phyloP scores from a whole-genome alignment of 2,113 vertebrate species.

The Cettia cetti region DNA sequence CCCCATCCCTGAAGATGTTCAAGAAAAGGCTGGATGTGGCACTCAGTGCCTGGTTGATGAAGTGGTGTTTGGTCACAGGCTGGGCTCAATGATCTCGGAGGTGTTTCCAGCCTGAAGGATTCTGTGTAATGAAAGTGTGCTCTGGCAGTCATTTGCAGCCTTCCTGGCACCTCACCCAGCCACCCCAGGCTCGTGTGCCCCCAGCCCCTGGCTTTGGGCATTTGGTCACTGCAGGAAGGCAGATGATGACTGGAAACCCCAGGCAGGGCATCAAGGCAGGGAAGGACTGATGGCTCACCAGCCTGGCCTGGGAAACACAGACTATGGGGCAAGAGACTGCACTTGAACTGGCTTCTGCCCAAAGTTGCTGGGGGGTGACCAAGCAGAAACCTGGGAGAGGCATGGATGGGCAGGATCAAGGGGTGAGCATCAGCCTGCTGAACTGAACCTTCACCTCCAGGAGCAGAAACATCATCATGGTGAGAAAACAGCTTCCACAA shows the following conservation, averaged over 20 bases:
- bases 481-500: background rate
- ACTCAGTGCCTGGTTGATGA: background rate
- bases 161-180: background rate
- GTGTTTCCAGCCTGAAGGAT: background rate
- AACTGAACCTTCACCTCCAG: background rate
- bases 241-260: background rate
- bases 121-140: background rate
- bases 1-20: background rate
- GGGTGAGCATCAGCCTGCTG: accelerated
- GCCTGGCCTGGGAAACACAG: background rate
- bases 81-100: background rate
- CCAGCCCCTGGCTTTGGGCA: background rate
- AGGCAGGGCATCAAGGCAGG: background rate
- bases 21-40: background rate
- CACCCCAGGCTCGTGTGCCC: background rate
- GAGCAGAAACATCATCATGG: background rate
- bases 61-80: no score
- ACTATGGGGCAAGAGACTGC: accelerated
- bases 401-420: background rate
- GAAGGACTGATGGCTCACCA: accelerated
- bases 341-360: background rate
- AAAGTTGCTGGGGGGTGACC: background rate
- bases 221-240: background rate
- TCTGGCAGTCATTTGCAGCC: background rate
- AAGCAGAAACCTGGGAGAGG: background rate